These are phyloP conservation scores for Apus apus DNA, from an alignment of 2,113 vertebrate genomes.

Conservation along the genomic window DNA sequence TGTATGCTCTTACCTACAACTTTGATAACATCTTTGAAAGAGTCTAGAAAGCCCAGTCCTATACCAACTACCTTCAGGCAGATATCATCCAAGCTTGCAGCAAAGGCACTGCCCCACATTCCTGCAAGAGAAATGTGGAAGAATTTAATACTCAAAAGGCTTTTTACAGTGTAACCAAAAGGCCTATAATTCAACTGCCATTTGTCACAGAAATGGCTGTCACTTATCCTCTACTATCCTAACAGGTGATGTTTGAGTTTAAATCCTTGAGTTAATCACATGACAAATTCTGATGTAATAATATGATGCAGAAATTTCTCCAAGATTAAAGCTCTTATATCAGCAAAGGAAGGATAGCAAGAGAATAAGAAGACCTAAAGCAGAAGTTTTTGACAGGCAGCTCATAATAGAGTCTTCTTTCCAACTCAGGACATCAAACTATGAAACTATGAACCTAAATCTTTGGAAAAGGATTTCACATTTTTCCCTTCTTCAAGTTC, in stretches of 20 bases:
- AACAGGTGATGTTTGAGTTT: neutral
- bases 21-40: conserved; percentile 62
- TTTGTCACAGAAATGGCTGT: neutral
- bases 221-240: neutral
- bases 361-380: neutral
- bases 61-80: conserved; percentile 68
- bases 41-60: conserved; percentile 68
- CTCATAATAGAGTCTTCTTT: neutral
- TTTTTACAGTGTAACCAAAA: neutral
- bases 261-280: neutral
- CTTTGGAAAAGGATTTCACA: neutral
- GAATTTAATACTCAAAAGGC: neutral
- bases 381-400: neutral
- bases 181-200: neutral
- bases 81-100: conserved; percentile 80
- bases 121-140: conserved; percentile 52
- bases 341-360: neutral
- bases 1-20: conserved; percentile 65
- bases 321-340: neutral
- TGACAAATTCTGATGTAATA: neutral
- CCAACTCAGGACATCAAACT: neutral
- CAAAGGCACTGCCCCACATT: conserved; percentile 83
- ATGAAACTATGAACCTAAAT: neutral
- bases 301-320: neutral
- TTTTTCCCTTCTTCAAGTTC: neutral